Evolutionary conservation across 2,113 vertebrate genomes (phyloP).

Genomic region (Junco hyemalis): DNA sequence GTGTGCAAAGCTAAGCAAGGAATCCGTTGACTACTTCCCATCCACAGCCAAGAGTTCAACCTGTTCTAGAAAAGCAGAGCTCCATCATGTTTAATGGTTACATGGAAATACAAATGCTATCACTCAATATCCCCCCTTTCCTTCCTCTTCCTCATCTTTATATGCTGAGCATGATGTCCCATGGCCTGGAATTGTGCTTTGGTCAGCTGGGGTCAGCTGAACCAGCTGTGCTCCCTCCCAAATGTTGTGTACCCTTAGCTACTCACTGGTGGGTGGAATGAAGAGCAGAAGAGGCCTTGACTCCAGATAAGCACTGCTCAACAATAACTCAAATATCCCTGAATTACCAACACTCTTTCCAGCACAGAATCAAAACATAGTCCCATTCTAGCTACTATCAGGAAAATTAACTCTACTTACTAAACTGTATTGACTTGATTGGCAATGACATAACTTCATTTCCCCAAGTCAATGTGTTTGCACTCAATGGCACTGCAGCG

Average conservation of each 20-base stretch:
- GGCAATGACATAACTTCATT: neutral
- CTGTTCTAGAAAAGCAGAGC: neutral
- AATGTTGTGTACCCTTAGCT: neutral
- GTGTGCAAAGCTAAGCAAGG: neutral
- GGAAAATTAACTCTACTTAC: neutral
- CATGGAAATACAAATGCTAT: neutral
- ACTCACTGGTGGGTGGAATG: neutral
- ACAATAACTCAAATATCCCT: neutral
- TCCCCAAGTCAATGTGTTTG: neutral
- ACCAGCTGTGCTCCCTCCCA: neutral
- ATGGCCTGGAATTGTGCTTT: neutral
- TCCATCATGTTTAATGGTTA: neutral
- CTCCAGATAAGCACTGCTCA: neutral
- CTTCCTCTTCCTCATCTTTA: neutral
- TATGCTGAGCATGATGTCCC: neutral
- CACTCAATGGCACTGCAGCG: neutral
- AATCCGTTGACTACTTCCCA: neutral
- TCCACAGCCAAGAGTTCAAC: neutral
- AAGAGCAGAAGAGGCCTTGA: neutral
- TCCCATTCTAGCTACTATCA: neutral
- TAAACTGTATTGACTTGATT: neutral
- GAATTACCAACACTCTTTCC: neutral
- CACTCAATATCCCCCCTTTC: rapidly evolving
- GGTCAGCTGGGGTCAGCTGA: neutral
- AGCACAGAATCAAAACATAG: neutral